phyloP scores from a whole-genome alignment of 2,888 invertebrate species.

The Pseudoips prasinana region DNA sequence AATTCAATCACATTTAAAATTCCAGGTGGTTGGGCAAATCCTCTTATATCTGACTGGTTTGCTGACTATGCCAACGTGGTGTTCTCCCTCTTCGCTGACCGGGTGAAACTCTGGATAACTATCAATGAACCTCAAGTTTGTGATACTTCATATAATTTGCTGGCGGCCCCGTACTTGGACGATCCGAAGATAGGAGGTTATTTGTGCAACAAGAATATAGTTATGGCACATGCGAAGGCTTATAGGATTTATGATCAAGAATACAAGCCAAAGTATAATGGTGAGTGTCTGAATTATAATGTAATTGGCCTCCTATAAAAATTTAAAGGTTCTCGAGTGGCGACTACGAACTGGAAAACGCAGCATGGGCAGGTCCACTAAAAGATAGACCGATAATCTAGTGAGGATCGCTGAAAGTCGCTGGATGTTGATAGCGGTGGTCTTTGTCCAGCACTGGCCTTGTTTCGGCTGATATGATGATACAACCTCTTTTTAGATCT shows the following conservation, averaged over 20 bases:
- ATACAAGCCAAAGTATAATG: conserved; percentile 52
- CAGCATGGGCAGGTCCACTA: too few species aligned
- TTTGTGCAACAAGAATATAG: conserved; percentile 73
- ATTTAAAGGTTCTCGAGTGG: too few species aligned
- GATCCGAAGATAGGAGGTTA: conserved; percentile 12
- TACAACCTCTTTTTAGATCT: too few species aligned
- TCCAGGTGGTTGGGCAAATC: conserved; percentile 69
- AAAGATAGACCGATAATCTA: too few species aligned
- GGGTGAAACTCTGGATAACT: conserved; percentile 85
- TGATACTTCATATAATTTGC: conserved; percentile 19
- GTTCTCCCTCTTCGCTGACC: conserved; percentile 78
- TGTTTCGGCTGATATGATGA: too few species aligned
- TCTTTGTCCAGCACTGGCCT: too few species aligned
- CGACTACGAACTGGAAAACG: too few species aligned
- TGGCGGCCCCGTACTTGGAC: conserved; percentile 7
- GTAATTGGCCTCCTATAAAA: too few species aligned
- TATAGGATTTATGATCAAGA: conserved; percentile 78
- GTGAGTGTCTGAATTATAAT: conserved; percentile 3
- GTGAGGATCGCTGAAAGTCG: too few species aligned
- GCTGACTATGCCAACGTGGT: conserved; percentile 80
- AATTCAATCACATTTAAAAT: too few species aligned
- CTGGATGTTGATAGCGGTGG: too few species aligned
- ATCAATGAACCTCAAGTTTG: conserved; percentile 85
- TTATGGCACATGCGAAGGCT: conserved; percentile 84
- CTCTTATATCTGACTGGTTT: conserved; percentile 76